A percentile compares a stretch with the other conserved stretches of the same genome.
These are phyloP conservation scores for Entelurus aequoreus DNA, from an alignment of 2,113 vertebrate genomes.

Conservation along the genomic window DNA sequence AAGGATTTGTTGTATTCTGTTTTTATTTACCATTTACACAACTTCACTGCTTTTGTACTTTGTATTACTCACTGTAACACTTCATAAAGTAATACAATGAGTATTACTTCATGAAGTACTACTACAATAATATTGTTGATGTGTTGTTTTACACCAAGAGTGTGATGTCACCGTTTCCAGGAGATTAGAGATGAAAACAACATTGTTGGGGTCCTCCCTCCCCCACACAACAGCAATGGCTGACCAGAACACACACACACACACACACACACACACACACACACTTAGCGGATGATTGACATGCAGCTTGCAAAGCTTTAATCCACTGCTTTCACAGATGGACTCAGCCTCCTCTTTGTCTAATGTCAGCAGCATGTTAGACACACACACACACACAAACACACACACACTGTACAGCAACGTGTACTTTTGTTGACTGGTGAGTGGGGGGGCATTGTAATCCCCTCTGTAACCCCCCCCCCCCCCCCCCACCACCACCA, in stretches of 20 bases:
- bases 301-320: conserved; percentile 53
- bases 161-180: conserved; percentile 39
- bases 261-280: conserved; percentile 15
- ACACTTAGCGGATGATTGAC: conserved; percentile 61
- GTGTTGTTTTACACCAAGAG: conserved; percentile 7
- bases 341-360: conserved; percentile 54
- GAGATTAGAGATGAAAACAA: conserved; percentile 57
- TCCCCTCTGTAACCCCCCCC: conserved; percentile 45
- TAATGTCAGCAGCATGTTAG: conserved; percentile 53
- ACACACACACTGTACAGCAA: conserved; percentile 22
- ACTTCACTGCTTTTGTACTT: no score
- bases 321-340: conserved; percentile 68
- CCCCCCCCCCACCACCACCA: no score
- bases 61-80: no score
- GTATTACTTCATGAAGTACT: no score
- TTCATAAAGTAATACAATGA: no score
- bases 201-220: conserved; percentile 45
- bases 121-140: neutral
- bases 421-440: conserved; percentile 52
- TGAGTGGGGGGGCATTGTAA: conserved; percentile 45
- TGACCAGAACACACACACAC: conserved; percentile 4
- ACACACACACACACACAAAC: conserved; percentile 27
- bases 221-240: conserved; percentile 22
- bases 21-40: no score
- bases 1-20: no score